These are phyloP conservation scores for Paramacrobiotus metropolitanus DNA, from an alignment of 1,140 invertebrate species.

Conservation along the genomic window DNA sequence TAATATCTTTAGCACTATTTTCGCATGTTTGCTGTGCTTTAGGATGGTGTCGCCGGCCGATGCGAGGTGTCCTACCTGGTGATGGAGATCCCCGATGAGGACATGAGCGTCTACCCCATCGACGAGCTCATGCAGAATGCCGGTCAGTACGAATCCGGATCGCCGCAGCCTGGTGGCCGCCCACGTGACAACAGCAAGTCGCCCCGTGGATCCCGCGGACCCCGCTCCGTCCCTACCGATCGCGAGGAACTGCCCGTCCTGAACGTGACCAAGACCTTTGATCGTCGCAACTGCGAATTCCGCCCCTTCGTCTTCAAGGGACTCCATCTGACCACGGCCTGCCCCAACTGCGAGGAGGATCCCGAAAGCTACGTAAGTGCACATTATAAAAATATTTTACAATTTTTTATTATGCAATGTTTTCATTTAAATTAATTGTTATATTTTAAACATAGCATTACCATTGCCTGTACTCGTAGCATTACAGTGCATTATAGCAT, in stretches of 20 bases:
- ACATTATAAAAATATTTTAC: not conserved
- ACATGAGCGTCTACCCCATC: not conserved
- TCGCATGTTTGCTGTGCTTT: not conserved
- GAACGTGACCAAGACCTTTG: conserved; percentile 12
- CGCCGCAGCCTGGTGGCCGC: not conserved
- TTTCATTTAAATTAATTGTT: not conserved
- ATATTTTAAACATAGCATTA: too few relatives aligned
- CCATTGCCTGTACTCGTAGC: too few relatives aligned
- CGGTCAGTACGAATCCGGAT: not conserved
- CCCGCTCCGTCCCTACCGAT: not conserved
- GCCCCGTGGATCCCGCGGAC: not conserved
- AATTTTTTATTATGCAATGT: not conserved
- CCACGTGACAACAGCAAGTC: too few relatives aligned
- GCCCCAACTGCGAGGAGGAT: not conserved
- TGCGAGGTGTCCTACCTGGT: conserved; percentile 3
- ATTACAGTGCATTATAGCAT: too few relatives aligned
- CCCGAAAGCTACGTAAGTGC: not conserved
- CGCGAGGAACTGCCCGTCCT: conserved; percentile 7
- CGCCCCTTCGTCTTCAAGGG: conserved; percentile 9
- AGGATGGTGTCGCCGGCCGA: not conserved
- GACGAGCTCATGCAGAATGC: too few relatives aligned
- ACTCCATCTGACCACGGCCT: not conserved
- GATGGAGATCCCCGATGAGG: not conserved
- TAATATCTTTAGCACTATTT: not conserved
- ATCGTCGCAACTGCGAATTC: conserved; percentile 13